A percentile compares a stretch with the other conserved stretches of the same genome.
These are phyloP conservation scores for Turritopsis rubra DNA, from an alignment of 30 jellyfish, hydroid and myxozoan genomes.

Conservation along the genomic window DNA sequence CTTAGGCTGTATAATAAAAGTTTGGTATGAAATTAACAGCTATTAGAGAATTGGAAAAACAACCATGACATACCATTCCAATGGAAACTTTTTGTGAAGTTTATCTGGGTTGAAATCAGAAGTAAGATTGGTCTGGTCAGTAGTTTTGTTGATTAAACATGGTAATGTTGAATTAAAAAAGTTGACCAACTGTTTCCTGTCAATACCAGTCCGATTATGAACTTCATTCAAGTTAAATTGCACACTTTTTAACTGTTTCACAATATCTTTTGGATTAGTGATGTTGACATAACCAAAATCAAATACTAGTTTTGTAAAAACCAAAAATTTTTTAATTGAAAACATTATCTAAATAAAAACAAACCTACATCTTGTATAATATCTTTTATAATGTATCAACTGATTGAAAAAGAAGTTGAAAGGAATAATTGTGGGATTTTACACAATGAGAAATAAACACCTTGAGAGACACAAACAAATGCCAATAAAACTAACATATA, in stretches of 20 bases:
- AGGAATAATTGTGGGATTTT: too few relatives aligned
- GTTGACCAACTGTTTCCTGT: not conserved
- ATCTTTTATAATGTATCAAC: too few relatives aligned
- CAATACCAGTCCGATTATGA: not conserved
- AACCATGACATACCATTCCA: not conserved
- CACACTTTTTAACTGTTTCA: not conserved
- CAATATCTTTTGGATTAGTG: not conserved
- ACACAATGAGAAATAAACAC: too few relatives aligned
- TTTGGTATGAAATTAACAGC: too few relatives aligned
- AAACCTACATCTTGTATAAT: too few relatives aligned
- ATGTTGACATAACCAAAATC: not conserved
- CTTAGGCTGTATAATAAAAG: too few relatives aligned
- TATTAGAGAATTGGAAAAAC: too few relatives aligned
- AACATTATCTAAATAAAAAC: not conserved
- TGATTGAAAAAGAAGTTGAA: too few relatives aligned
- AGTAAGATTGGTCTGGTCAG: not conserved
- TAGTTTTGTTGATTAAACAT: not conserved
- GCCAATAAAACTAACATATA: too few relatives aligned
- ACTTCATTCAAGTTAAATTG: not conserved
- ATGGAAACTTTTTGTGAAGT: not conserved
- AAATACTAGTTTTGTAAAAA: not conserved
- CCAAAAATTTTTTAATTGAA: not conserved
- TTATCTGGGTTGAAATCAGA: not conserved
- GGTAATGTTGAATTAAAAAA: not conserved
- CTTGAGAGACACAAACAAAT: too few relatives aligned